Base-by-base conservation (phyloP, 2,113 vertebrate species). In the Oostethus manadensis region DNA sequence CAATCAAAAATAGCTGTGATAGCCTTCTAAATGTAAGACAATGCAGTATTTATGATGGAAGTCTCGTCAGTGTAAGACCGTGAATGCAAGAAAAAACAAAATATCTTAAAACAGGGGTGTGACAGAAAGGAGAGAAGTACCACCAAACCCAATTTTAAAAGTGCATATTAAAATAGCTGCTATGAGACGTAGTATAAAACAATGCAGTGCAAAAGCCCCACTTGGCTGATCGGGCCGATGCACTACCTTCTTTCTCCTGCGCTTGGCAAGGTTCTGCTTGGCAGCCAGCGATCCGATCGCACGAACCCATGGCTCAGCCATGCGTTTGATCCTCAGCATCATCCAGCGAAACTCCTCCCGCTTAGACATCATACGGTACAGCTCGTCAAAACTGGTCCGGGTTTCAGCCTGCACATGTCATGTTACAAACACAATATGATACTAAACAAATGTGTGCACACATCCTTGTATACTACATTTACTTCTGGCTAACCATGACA, bases 261-360 rank as follows among this genome's bases (percentile, higher is more conserved):
- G 91, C 66, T 88, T 91, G 73, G 86, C 90, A 60, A 98, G 84
- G 87, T 96, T 93, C 80, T 99, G 95, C 70, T 98, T 98, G 71
- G 89, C 84, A 38, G 94, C 93, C 63, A 99, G 89, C 0, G 95
- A 94, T 75, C 92, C 93, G 64, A 95, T 89, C 47, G 97, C 95
- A 20, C 90, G 86, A 76, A 98, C 92, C 97, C 97, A 98, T 0
- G 94, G 93, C 56, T 93, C 92, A 8, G 94, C 94, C 97, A 98
- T 98, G 51, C 97, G 87, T 59, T 93, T 89, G 87, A 99, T 99
- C 69, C 97, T 88, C 60, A 99, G 70, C 87, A 92, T 94, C 97
- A 99, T 99, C 97, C 97, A 99, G 58, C 96, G 92, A 66, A 99
- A 98, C 66, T 99, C 97, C 83, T 98, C 95, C 0, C 94, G 91